Base-by-base conservation (phyloP, 1,140 invertebrate genomes). In the Drosophila tsacasi region DNA sequence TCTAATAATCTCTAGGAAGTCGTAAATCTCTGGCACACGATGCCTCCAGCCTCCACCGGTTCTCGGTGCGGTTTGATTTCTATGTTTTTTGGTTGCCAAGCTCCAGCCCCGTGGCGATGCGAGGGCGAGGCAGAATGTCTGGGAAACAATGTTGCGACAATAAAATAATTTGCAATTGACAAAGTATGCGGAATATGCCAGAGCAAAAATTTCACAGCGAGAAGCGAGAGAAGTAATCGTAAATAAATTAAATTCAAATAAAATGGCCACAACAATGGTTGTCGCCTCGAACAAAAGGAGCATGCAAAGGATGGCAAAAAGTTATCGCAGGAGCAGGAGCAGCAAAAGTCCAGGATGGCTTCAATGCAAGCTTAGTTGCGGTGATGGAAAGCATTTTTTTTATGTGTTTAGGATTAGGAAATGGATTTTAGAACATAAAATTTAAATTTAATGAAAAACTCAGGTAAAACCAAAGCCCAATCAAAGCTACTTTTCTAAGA, bases 121-220 rank as follows among this genome's bases (percentile, higher is more conserved):
- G 15, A 50, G 25, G 10, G 19, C 32, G 32, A 13, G 49, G 39
- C 23, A 2, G 49, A 7, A 49, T 82, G 75, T 79, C 81, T 71
- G 71, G n/a, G 42, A 65, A 85, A 77, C 81, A 85, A 84, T 84
- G 75, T 85, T 68, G 78, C 82, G 64, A 76, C 84, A 84, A 89
- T 84, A 84, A 87, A 87, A 84, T 87, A 81, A 89, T 87, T 89
- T 89, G 78, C 85, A 87, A 89, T 89, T 84, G 84, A 55, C 81
- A 81, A 84, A 87, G 64, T 90, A 84, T 89, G 83, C 75, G 71
- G 47, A 84, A 76, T 76, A 84, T 79, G 62, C 74, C 32, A 59
- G 64, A 67, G 76, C 47, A 52, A 21, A 54, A 81, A 81, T 81
- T 63, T 42, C 58, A 62, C 32, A 21, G 37, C 13, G 27, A 27